Evolutionary conservation across 2,888 invertebrate genomes (phyloP).

Genomic region (Pandemis heparana): DNA sequence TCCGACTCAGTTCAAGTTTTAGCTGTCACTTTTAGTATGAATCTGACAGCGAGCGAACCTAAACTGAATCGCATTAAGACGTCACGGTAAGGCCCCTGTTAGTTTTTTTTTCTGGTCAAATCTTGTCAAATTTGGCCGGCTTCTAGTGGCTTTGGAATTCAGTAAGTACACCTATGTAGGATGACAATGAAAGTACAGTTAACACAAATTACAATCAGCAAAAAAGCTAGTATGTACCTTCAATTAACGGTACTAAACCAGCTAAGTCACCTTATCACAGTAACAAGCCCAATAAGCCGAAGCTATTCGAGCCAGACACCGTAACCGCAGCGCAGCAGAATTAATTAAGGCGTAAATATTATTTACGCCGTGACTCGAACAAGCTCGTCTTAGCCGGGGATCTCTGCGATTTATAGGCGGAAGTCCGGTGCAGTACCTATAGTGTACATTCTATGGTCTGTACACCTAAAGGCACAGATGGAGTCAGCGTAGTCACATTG

Average conservation of each 20-base stretch:
- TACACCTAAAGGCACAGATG: conserved; percentile 17
- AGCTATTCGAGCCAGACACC: conserved; percentile 14
- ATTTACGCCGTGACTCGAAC: conserved; percentile 53
- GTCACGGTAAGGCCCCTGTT: no score
- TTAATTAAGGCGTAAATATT: conserved; percentile 52
- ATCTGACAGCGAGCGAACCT: no score
- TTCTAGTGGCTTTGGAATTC: no score
- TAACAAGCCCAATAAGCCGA: not conserved
- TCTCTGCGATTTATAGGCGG: conserved; percentile 56
- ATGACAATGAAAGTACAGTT: no score
- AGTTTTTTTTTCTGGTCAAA: no score
- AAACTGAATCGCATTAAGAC: no score
- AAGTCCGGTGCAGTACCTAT: conserved; percentile 39
- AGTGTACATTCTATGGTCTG: conserved; percentile 21
- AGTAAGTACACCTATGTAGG: no score
- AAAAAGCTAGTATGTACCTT: not conserved
- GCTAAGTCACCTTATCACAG: not conserved
- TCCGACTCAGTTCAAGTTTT: no score
- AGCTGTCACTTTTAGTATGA: no score
- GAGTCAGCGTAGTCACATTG: not conserved
- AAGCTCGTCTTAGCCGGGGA: conserved; percentile 54
- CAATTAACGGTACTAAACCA: not conserved
- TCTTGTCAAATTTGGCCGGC: no score
- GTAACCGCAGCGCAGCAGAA: conserved; percentile 33
- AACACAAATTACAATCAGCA: no score